Percentiles rank a stretch among this genome's conserved stretches.
Evolutionary conservation across 2,888 invertebrate genomes (phyloP).

Genomic region (Axea sp.): DNA sequence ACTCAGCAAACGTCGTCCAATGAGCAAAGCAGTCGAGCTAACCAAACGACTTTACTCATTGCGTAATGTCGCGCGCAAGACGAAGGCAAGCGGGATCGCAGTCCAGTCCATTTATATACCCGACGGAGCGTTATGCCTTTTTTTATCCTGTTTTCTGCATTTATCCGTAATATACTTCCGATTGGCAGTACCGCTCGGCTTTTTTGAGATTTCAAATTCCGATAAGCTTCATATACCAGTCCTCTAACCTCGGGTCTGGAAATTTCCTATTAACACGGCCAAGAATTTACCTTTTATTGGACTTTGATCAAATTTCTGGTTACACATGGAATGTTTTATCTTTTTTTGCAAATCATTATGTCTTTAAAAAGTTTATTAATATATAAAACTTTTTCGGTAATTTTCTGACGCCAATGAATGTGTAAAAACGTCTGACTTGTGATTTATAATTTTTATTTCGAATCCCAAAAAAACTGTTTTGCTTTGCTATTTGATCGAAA

Average conservation of each 20-base stretch:
- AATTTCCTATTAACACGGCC: constrained; percentile 67
- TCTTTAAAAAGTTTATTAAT: too few species aligned
- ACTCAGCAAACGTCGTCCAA: constrained; percentile 57
- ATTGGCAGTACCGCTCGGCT: constrained; percentile 66
- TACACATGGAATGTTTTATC: too few species aligned
- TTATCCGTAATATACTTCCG: constrained; percentile 73
- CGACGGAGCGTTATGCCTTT: constrained; percentile 54
- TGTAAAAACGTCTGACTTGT: constrained; percentile 31
- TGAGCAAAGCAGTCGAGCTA: constrained; percentile 66
- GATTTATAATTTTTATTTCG: constrained; percentile 39
- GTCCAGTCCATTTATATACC: constrained; percentile 74
- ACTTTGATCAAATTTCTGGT: constrained; percentile 19
- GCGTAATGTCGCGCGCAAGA: constrained; percentile 75
- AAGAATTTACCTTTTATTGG: constrained; percentile 25
- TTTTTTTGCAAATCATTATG: too few species aligned
- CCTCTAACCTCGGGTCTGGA: constrained; percentile 64
- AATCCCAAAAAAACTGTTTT: constrained; percentile 41
- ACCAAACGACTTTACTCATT: constrained; percentile 77
- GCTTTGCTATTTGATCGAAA: neutral
- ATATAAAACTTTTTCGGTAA: constrained; percentile 11
- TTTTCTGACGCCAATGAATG: neutral
- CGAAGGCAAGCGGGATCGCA: constrained; percentile 77
- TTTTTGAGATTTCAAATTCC: constrained; percentile 69
- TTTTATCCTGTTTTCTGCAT: constrained; percentile 66
- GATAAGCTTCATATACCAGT: constrained; percentile 66